Conservation (phyloP, 1,140 invertebrate genomes). For the Zaprionus capensis region DNA sequence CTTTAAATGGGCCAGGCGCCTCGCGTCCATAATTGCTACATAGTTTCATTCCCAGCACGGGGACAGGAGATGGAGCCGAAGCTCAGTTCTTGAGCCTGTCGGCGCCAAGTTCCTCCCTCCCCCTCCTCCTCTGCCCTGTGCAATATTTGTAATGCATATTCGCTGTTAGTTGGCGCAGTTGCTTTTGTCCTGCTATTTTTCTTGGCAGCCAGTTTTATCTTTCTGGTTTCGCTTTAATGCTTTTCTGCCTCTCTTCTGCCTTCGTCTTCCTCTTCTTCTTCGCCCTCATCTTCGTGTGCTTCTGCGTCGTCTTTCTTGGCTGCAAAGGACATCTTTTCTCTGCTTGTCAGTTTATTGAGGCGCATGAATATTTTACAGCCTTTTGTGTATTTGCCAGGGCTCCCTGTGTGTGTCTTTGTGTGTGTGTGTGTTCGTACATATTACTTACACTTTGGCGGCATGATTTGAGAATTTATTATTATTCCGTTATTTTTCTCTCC, state of each 20-base stretch:
- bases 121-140: background rate
- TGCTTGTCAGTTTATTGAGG: conserved; percentile 73
- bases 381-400: conserved; percentile 31
- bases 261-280: background rate
- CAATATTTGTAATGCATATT: conserved; percentile 78
- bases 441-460: conserved; percentile 31
- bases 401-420: conserved; percentile 19
- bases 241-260: conserved; percentile 13
- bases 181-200: conserved; percentile 35
- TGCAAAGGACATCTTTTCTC: conserved; percentile 73
- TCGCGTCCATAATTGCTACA: conserved; percentile 62
- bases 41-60: conserved; percentile 42
- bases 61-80: background rate
- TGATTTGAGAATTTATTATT: conserved; percentile 50
- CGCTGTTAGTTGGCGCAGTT: conserved; percentile 60
- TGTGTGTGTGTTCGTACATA: conserved; percentile 24
- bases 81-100: background rate
- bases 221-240: conserved; percentile 53
- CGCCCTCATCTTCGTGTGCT: background rate
- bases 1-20: conserved; percentile 52
- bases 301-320: conserved; percentile 1
- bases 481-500: conserved; percentile 18
- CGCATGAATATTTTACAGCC: conserved; percentile 77
- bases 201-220: conserved; percentile 38
- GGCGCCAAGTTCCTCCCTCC: background rate